Evolutionary conservation across 2,888 invertebrate species (phyloP).

Genomic region (Scrobipalpa atriplicella): DNA sequence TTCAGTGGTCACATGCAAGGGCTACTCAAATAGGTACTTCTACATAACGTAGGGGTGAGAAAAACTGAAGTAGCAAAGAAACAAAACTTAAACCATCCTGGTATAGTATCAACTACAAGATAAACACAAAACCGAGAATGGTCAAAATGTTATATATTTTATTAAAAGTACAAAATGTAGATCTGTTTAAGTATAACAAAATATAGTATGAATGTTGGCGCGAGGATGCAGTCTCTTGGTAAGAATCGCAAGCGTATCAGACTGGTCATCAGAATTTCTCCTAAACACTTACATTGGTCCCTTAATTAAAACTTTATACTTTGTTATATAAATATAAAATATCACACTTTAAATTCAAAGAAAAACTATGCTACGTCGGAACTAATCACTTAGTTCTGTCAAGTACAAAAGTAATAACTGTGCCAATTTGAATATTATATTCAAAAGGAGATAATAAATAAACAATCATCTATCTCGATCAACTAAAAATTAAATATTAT

Average conservation of each 20-base stretch:
- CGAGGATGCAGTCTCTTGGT: conserved; percentile 70
- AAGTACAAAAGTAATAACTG: conserved; percentile 80
- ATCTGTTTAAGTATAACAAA: conserved; percentile 61
- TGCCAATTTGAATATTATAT: conserved; percentile 79
- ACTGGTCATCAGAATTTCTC: conserved; percentile 77
- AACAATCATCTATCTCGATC: conserved; percentile 79
- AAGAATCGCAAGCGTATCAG: conserved; percentile 64
- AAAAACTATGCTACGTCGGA: conserved; percentile 77
- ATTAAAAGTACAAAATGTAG: conserved; percentile 69
- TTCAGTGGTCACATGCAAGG: conserved; percentile 74
- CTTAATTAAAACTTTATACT: conserved; percentile 81
- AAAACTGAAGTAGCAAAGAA: conserved; percentile 63
- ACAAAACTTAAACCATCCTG: conserved; percentile 63
- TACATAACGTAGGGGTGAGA: conserved; percentile 54
- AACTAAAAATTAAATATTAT: conserved; percentile 80
- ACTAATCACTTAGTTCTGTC: conserved; percentile 79
- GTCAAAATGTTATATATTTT: conserved; percentile 63
- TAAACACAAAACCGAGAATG: conserved; percentile 70
- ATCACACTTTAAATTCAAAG: conserved; percentile 83
- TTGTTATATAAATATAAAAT: conserved; percentile 82
- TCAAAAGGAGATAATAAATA: conserved; percentile 80
- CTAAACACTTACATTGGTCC: conserved; percentile 81
- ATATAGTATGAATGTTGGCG: conserved; percentile 55
- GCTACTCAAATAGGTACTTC: conserved; percentile 47
- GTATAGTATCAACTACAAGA: conserved; percentile 57